These are phyloP conservation scores for Morphnarchus princeps DNA, from an alignment of 2,113 vertebrate genomes.

Conservation along the genomic window DNA sequence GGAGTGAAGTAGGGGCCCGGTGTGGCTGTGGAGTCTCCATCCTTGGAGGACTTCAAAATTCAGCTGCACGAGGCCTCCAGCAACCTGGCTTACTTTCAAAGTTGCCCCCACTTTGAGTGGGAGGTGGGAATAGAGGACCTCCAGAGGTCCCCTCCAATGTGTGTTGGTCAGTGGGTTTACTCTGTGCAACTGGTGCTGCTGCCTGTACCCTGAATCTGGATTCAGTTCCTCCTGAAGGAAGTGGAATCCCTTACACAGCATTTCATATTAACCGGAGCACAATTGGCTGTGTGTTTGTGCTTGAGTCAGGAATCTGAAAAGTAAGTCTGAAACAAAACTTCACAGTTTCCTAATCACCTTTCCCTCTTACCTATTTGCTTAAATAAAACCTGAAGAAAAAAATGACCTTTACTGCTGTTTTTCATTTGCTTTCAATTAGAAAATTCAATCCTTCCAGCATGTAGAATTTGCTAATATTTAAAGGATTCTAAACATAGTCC, in stretches of 20 bases:
- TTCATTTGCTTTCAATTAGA: slow-evolving; percentile 36
- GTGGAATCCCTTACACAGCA: not conserved
- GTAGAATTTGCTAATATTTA: slow-evolving; percentile 45
- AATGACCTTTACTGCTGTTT: slow-evolving; percentile 17
- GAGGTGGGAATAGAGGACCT: not conserved
- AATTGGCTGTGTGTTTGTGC: not conserved
- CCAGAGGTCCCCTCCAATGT: not conserved
- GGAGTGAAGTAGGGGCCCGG: not conserved
- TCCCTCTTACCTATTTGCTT: slow-evolving; percentile 14
- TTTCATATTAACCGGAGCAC: not conserved
- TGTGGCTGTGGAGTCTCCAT: not conserved
- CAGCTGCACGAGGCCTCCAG: not conserved
- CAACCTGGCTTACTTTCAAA: not conserved
- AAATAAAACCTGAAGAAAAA: slow-evolving; percentile 7
- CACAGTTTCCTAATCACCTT: not conserved
- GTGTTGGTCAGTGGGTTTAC: not conserved
- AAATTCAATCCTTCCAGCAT: not conserved
- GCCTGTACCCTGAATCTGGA: not conserved
- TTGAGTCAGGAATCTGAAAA: not conserved
- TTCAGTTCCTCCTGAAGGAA: not conserved
- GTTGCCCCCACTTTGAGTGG: not conserved
- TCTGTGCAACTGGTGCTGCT: not conserved
- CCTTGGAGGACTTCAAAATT: not conserved
- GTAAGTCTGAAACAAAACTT: not conserved
- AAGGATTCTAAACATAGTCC: not conserved